Conservation (phyloP, 2,797 vertebrate species). For the Chiropotes sagulatus region DNA sequence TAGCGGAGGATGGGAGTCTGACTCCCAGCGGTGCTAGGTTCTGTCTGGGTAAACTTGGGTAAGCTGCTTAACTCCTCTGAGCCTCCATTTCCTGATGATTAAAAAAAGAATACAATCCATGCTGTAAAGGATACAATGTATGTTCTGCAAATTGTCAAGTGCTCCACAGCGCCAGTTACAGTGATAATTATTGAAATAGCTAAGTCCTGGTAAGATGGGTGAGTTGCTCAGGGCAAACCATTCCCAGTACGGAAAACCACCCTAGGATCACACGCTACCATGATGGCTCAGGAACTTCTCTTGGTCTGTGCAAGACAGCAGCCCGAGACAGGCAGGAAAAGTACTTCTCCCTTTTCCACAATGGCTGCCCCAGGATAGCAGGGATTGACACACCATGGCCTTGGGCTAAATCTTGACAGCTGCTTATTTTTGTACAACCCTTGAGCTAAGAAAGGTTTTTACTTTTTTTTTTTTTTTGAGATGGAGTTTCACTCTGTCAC, state of each 20-base stretch:
- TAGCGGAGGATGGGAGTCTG: not conserved
- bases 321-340: not conserved
- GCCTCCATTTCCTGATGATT: not conserved
- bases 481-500: too few species aligned
- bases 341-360: not conserved
- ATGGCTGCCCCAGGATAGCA: not conserved
- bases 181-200: not conserved
- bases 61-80: not conserved
- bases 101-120: not conserved
- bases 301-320: not conserved
- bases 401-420: not conserved
- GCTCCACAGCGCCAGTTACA: not conserved
- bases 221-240: not conserved
- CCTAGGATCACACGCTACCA: fast-evolving
- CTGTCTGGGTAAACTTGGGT: not conserved
- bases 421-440: not conserved
- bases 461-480: not conserved
- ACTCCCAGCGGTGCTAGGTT: not conserved
- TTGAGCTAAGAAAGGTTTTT: not conserved
- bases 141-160: not conserved
- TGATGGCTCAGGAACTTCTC: not conserved
- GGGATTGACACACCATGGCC: not conserved
- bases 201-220: not conserved
- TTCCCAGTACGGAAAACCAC: not conserved
- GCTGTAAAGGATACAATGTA: not conserved